Conservation (phyloP, 92 coral and sea anemone genomes). For the Diadumene lineata region DNA sequence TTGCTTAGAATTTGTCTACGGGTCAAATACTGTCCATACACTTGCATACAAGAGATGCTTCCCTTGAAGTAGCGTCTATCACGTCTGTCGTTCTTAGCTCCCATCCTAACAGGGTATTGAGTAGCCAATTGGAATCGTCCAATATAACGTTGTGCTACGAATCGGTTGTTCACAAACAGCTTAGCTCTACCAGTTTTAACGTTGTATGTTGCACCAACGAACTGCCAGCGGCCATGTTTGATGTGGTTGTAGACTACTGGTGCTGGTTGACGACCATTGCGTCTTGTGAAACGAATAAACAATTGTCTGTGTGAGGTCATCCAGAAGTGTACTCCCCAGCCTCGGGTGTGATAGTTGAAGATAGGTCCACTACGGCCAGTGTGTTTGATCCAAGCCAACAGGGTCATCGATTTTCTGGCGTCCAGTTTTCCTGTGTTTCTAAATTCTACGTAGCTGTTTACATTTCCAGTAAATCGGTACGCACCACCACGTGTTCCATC, state of each 20-base stretch:
- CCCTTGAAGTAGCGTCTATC: slow-evolving; percentile 49
- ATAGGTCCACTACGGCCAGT: slow-evolving; percentile 79
- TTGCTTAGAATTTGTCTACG: background rate
- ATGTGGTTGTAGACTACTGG: slow-evolving; percentile 8
- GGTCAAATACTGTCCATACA: slow-evolving; percentile 1
- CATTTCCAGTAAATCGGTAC: slow-evolving; percentile 51
- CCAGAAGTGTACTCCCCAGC: slow-evolving; percentile 61
- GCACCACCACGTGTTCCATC: slow-evolving; percentile 56
- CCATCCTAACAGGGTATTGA: slow-evolving; percentile 50
- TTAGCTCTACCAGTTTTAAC: slow-evolving; percentile 33
- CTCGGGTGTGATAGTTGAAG: slow-evolving; percentile 60
- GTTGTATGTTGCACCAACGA: slow-evolving; percentile 49
- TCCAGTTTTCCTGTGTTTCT: slow-evolving; percentile 68
- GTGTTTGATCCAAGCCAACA: slow-evolving; percentile 71
- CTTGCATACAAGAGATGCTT: slow-evolving; percentile 57
- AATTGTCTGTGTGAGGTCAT: slow-evolving; percentile 40
- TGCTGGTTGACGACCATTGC: slow-evolving; percentile 34
- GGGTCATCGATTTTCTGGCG: slow-evolving; percentile 67
- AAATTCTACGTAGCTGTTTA: slow-evolving; percentile 58
- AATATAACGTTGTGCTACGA: slow-evolving; percentile 22
- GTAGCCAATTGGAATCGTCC: slow-evolving; percentile 46
- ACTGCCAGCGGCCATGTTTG: slow-evolving; percentile 38
- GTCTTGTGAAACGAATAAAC: slow-evolving; percentile 46
- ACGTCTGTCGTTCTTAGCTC: slow-evolving; percentile 31
- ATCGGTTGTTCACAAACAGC: slow-evolving; percentile 40